phyloP scores from a whole-genome alignment of 2,888 invertebrate genomes.

The Ornithoptera priamus region DNA sequence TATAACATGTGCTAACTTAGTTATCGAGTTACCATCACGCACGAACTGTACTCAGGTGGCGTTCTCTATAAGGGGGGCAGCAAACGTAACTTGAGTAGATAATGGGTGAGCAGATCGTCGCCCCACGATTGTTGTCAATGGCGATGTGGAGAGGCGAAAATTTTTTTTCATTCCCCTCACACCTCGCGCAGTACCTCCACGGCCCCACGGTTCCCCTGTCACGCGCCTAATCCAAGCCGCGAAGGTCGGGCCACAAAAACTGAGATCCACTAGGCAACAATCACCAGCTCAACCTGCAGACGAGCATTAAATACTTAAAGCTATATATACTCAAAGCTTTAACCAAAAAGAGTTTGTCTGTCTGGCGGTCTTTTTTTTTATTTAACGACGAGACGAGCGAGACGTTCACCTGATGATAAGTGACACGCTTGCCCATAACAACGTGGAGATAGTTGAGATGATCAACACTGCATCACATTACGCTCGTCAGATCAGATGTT shows the following conservation, averaged over 20 bases:
- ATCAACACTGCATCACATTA: too few species aligned
- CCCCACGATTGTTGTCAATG: slow-evolving; percentile 27
- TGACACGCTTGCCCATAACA: too few species aligned
- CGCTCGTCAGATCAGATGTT: too few species aligned
- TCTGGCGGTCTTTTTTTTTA: too few species aligned
- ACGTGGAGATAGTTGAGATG: too few species aligned
- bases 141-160: slow-evolving; percentile 31
- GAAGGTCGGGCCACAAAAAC: slow-evolving; percentile 48
- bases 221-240: slow-evolving; percentile 59
- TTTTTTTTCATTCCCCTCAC: slow-evolving; percentile 62
- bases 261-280: not conserved
- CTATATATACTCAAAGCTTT: too few species aligned
- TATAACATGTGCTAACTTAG: not conserved
- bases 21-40: slow-evolving; percentile 8
- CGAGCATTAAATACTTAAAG: too few species aligned
- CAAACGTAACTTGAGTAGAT: slow-evolving; percentile 19
- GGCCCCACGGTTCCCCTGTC: slow-evolving; percentile 51
- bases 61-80: not conserved
- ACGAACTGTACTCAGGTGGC: slow-evolving; percentile 20
- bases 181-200: slow-evolving; percentile 50
- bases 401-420: too few species aligned
- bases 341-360: too few species aligned
- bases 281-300: too few species aligned
- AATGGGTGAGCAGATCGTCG: slow-evolving; percentile 23
- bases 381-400: too few species aligned